Evolutionary conservation across 2,797 vertebrate genomes (phyloP).

Genomic region (Myotis vivesi): DNA sequence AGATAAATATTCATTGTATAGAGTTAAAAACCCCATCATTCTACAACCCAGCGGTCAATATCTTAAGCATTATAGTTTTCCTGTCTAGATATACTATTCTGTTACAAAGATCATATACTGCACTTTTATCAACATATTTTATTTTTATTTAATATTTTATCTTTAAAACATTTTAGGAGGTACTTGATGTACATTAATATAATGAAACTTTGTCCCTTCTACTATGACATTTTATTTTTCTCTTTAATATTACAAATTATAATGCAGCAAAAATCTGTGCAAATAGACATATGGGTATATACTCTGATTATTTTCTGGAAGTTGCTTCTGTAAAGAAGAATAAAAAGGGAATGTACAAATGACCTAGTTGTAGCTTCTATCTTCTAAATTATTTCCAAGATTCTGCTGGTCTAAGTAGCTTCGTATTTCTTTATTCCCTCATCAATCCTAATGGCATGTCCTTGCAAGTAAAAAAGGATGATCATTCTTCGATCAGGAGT

Average conservation of each 20-base stretch:
- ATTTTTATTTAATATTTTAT: constrained; percentile 7
- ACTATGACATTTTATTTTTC: background rate
- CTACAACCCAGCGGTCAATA: background rate
- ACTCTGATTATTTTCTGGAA: background rate
- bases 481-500: background rate
- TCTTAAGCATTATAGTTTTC: background rate
- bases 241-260: constrained; percentile 25
- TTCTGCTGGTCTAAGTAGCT: background rate
- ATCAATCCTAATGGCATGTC: background rate
- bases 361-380: background rate
- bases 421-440: background rate
- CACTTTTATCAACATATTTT: background rate
- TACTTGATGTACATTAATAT: background rate
- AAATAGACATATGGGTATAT: background rate
- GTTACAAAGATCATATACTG: background rate
- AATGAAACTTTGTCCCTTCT: background rate
- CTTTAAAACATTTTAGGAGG: constrained; percentile 1
- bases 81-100: background rate
- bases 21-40: background rate
- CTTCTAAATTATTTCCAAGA: constrained; percentile 8
- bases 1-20: background rate
- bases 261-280: background rate
- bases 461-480: background rate
- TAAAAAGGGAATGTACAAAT: background rate
- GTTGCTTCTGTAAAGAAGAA: background rate